Evolutionary conservation across 2,113 vertebrate genomes (phyloP), one percentile per base, ranked within the genome.

Genomic region (Cyprinodon brontotheroides): DNA sequence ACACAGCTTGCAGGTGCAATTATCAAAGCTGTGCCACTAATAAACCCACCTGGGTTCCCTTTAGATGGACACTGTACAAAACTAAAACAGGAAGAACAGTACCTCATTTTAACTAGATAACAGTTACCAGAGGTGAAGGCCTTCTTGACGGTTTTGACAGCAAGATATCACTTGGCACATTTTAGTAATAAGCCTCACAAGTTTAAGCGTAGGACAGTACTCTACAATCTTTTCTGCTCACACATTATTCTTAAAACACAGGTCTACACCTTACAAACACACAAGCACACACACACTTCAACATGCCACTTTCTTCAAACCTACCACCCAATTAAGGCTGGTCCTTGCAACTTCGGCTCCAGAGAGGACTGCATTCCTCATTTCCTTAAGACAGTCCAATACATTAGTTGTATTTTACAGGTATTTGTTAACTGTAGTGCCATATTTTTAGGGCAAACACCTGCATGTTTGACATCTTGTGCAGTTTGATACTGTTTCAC

Each of bases 291-390:
- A 10, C 68, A 82, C 61, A 72, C 82, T 83, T 85, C 83, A 88
- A 88, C 79, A 89, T 86, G 87, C 86, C 86, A 86, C 81, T 89
- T 87, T 93, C 83, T 83, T 82, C 72, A 84, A 90, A 82, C 81
- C 85, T 84, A 87, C 87, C 84, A 84, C 86, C 90, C 92, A 93
- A 94, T 94, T 91, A 94, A 90, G 83, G 74, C 83, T 80, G 84
- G 84, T 83, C 85, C 88, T 90, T 89, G 86, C 91, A 90, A 88
- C 87, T 89, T 87, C 83, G 73, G 83, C 79, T 87, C 78, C 75
- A 85, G 82, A 88, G 85, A 91, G 87, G 84, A 90, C 87, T 86
- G 79, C 74, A 85, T 81, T 89, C 74, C 72, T 72, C 62, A 45
- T 87, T 61, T 88, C 76, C 86, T 93, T 90, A 88, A 92, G 88